Evolutionary conservation across 2,113 vertebrate species (phyloP), one percentile per base, ranked within the genome.

Genomic region (Gasterosteus nipponicus): DNA sequence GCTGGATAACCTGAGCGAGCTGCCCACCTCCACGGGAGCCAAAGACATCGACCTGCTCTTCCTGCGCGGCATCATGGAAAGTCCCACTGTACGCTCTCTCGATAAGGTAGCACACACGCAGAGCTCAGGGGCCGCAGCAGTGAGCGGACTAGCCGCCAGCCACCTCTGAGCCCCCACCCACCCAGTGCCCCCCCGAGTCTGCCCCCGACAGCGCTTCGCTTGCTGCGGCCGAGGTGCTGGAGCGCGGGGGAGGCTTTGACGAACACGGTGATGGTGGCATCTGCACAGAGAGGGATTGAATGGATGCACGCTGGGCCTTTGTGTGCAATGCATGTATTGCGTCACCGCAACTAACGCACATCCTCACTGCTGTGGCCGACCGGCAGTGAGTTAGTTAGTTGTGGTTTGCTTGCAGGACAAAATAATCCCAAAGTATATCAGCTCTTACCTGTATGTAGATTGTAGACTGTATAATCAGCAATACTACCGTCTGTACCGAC

Each of bases 21-120:
- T 95, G 76, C 95, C 97, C 1, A 90, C 93, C 63, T 95, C 96
- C 9, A 92, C 95, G 1, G 97, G 96, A 7, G 97, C 97, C 90
- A 98, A 98, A 94, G 96, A 99, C 93, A 97, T 98, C 81, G 97
- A 99, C 93, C 95, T 99, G 69, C 97, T 99, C 91, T 99, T 99
- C 90, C 95, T 99, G 73, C 97, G 97, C 81, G 98, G 97, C 87
- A 96, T 99, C 92, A 98, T 99, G 96, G 98, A 99, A 91, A 99
- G 98, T 89, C 97, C 97, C 61, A 97, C 94, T 86, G 96, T 98
- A 93, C 93, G 95, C 86, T 97, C 95, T 35, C 94, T 95, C 84
- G 94, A 94, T 83, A 94, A 97, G 96, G 96, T 98, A 96, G 84
- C 85, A 84, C 83, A 88, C 70, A 85, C 61, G 75, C 82, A 85